A percentile compares a stretch with the other conserved stretches of the same genome.
Conservation (phyloP, 2,113 vertebrate genomes). For the Gymnobelideus leadbeateri region DNA sequence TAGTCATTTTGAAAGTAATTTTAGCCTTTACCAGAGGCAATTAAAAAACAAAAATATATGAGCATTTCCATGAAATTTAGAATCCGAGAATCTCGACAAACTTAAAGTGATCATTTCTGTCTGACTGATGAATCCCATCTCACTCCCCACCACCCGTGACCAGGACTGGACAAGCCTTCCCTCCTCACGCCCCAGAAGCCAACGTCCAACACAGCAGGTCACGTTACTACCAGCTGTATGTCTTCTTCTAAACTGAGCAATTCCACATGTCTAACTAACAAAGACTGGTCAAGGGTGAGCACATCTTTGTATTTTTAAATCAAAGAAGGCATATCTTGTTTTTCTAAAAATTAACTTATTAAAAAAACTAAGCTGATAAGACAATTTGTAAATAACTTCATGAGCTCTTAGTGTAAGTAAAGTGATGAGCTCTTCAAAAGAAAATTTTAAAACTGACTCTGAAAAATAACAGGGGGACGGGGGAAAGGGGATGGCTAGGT, state of each 20-base stretch:
- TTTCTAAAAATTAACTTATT: background rate
- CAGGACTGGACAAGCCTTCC: background rate
- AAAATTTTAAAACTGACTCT: background rate
- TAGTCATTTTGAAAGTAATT: background rate
- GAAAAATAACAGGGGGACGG: background rate
- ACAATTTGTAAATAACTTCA: background rate
- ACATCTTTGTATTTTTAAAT: constrained; percentile 37
- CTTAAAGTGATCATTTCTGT: background rate
- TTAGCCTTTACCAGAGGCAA: constrained; percentile 15
- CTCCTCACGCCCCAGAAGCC: background rate
- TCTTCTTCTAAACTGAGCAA: background rate
- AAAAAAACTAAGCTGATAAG: background rate
- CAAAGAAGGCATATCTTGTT: background rate
- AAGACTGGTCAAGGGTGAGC: background rate
- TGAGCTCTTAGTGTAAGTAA: too few relatives aligned
- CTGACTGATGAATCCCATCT: background rate
- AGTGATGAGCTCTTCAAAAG: background rate
- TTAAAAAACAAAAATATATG: constrained; percentile 35
- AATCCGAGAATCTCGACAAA: background rate
- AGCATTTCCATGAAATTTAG: constrained; percentile 2
- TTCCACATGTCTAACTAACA: background rate
- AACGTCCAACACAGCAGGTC: background rate
- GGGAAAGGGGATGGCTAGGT: too few relatives aligned
- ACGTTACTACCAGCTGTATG: background rate
- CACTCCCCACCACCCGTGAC: background rate